Percentiles rank a stretch among this genome's conserved stretches.
These are phyloP conservation scores for Laspeyria flexula DNA, from an alignment of 2,888 invertebrate genomes.

Conservation along the genomic window DNA sequence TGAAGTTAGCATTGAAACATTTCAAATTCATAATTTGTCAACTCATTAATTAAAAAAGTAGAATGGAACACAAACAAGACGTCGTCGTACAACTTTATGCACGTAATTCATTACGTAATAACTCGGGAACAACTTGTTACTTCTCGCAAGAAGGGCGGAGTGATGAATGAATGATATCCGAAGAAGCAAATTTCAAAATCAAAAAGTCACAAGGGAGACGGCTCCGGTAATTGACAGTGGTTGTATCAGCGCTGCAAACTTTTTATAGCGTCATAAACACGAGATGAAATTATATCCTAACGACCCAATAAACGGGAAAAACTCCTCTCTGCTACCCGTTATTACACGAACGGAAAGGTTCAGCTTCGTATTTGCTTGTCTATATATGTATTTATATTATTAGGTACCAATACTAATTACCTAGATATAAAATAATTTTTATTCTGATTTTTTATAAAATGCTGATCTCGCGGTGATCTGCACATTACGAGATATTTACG, in stretches of 20 bases:
- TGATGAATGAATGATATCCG: slow-evolving; percentile 45
- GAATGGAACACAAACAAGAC: slow-evolving; percentile 14
- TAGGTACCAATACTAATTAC: slow-evolving; percentile 49
- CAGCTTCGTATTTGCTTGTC: slow-evolving; percentile 58
- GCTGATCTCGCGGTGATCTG: slow-evolving; percentile 14
- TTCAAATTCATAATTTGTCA: slow-evolving; percentile 9
- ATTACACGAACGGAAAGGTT: slow-evolving; percentile 73
- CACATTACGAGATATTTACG: slow-evolving; percentile 26
- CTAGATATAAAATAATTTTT: slow-evolving; percentile 1
- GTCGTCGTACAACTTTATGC: slow-evolving; percentile 22
- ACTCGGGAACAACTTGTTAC: slow-evolving; percentile 28
- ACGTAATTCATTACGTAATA: slow-evolving; percentile 32
- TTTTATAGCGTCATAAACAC: slow-evolving; percentile 82
- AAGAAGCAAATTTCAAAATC: slow-evolving; percentile 52
- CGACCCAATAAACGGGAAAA: slow-evolving; percentile 82
- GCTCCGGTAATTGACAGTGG: slow-evolving; percentile 72
- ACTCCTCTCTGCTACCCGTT: slow-evolving; percentile 73
- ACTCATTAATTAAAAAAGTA: slow-evolving; percentile 10
- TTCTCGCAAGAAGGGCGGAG: slow-evolving; percentile 26
- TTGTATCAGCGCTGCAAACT: slow-evolving; percentile 79
- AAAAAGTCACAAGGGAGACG: slow-evolving; percentile 53
- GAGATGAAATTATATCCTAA: slow-evolving; percentile 84
- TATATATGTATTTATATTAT: slow-evolving; percentile 61
- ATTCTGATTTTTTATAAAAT: slow-evolving; percentile 27
- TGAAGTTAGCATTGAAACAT: background rate